Evolutionary conservation across 2,113 vertebrate species (phyloP), one percentile per base, ranked within the genome.

Genomic region (Tachuris rubrigastra): DNA sequence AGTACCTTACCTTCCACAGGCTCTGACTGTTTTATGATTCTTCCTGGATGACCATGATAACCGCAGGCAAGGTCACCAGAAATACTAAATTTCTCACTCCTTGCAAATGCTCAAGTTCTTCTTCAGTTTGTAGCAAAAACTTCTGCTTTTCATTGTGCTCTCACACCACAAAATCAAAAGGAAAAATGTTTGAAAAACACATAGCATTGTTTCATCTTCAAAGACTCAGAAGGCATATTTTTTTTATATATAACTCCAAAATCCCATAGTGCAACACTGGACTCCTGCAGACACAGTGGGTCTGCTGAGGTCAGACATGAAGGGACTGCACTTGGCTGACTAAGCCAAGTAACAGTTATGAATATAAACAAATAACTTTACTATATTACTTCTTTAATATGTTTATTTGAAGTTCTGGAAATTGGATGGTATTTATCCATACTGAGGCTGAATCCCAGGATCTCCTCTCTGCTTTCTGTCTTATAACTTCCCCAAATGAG

Each of bases 201-300:
- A 63, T 27, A 50, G 23, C 0, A 0, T 11, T 71, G 35, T 84
- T 94, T 87, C 12, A 31, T 71, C 60, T 65, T 90, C 69, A 62
- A 52, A 94, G 39, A 31, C 9, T 77, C 42, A 37, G 8, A 67
- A 93, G 12, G 9, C 14, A 46, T 37, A 49, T 37, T 73, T 55
- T 67, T 83, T 68, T 55, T 46, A 16, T 27, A 9, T 69, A 16
- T 39, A 50, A 50, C 14, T 89, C 71, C 33, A 83, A 90, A 90
- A 11, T 47, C 15, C 31, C 13, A 3, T 35, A 76, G 27, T 30
- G 47, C 13, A 16, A 59, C 37, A 24, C 16, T 55, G 81, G 47
- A 83, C 41, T 85, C 58, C 63, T 72, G 58, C 44, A 72, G 71
- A 42, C 30, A 23, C 0, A 0, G 25, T 0, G 1, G 9, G 8